A percentile compares a stretch with the other conserved stretches of the same genome.
Conservation (phyloP, 2,888 invertebrate genomes). For the Argyresthia albistria region DNA sequence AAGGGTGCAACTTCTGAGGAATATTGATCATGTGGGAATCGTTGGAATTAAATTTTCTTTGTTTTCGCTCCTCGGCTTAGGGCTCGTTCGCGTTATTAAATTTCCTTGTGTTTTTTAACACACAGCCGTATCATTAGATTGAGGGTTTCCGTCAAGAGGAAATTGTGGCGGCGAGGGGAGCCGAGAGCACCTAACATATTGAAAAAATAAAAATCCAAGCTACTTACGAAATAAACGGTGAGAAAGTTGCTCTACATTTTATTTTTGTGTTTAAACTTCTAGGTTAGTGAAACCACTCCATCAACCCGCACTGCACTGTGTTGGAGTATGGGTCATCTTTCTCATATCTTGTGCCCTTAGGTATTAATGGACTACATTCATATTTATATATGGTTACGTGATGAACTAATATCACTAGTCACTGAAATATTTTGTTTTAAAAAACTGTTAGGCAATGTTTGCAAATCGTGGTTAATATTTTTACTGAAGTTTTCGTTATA, state of each 20-base stretch:
- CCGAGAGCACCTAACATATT: conserved; percentile 68
- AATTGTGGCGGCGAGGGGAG: conserved; percentile 62
- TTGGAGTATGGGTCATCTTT: too few species aligned
- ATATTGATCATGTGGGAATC: conserved; percentile 71
- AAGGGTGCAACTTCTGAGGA: conserved; percentile 52
- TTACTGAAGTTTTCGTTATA: too few species aligned
- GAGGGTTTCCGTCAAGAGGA: conserved; percentile 72
- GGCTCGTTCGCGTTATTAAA: conserved; percentile 66
- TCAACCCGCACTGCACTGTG: too few species aligned
- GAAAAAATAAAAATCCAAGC: conserved; percentile 70
- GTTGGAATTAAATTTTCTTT: conserved; percentile 71
- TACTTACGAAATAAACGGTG: conserved; percentile 39
- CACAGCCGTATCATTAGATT: conserved; percentile 71
- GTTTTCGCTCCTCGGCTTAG: conserved; percentile 51
- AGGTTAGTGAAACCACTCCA: too few species aligned
- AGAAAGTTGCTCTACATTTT: conserved; percentile 33
- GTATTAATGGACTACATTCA: too few species aligned
- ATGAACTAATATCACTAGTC: too few species aligned
- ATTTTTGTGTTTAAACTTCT: not conserved
- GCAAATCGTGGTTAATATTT: too few species aligned
- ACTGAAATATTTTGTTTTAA: too few species aligned
- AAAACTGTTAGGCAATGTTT: too few species aligned
- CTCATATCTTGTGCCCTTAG: too few species aligned
- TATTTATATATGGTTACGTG: too few species aligned
- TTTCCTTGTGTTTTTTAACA: conserved; percentile 74